These are phyloP conservation scores for Porites rus DNA, from an alignment of 92 coral and sea anemone species.

Conservation along the genomic window DNA sequence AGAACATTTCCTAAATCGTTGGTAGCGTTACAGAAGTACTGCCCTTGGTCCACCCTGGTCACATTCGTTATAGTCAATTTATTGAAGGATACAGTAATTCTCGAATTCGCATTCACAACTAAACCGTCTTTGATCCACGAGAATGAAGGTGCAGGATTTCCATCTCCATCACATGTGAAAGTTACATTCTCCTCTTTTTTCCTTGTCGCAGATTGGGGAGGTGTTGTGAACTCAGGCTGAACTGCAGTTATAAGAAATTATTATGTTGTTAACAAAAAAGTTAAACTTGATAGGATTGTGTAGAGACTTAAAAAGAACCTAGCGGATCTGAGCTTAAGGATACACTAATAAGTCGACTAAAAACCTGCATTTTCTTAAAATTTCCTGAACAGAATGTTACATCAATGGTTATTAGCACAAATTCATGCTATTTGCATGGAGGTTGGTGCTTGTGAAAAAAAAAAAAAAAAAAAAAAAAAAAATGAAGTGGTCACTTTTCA, in stretches of 20 bases:
- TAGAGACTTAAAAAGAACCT: no score
- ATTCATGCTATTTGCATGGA: no score
- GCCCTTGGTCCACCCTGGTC: conserved; percentile 28
- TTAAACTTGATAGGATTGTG: no score
- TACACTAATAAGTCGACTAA: no score
- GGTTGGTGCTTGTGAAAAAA: no score
- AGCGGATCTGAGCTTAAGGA: no score
- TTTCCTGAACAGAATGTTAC: no score
- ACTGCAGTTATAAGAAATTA: conserved; percentile 2
- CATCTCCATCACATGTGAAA: conserved; percentile 54
- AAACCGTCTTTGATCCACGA: conserved; percentile 40
- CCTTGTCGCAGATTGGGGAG: not conserved
- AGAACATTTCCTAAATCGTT: not conserved
- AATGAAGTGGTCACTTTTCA: no score
- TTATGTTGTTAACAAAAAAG: no score
- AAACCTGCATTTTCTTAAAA: no score
- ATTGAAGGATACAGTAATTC: not conserved
- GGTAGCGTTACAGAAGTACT: conserved; percentile 13
- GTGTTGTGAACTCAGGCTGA: conserved; percentile 7
- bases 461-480: no score
- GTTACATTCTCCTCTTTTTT: conserved; percentile 6
- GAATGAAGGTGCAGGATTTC: conserved; percentile 40
- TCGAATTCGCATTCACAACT: not conserved
- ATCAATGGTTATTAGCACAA: no score
- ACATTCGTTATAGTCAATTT: conserved; percentile 14